phyloP scores from a whole-genome alignment of 2,113 vertebrate species.

The Takifugu bimaculatus region DNA sequence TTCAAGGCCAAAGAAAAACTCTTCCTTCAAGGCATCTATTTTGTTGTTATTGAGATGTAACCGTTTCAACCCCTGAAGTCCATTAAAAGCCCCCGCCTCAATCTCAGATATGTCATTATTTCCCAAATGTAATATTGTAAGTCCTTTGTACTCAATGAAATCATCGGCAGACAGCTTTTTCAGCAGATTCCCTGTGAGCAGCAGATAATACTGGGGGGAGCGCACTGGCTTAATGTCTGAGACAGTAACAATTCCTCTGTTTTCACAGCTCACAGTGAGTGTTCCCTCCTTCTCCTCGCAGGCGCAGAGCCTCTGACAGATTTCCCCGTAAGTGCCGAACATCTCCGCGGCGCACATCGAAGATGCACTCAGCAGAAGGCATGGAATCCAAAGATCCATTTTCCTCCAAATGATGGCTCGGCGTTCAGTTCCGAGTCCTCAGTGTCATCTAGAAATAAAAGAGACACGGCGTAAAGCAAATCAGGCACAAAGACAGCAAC shows the following conservation, averaged over 20 bases:
- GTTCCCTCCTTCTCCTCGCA: slow-evolving; percentile 94
- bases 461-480: slow-evolving; percentile 51
- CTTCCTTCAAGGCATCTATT: slow-evolving; percentile 88
- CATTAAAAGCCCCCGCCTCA: slow-evolving; percentile 90
- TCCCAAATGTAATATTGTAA: slow-evolving; percentile 90
- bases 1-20: slow-evolving; percentile 90
- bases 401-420: slow-evolving; percentile 80
- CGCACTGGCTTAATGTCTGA: slow-evolving; percentile 87
- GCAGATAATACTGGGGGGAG: slow-evolving; percentile 87
- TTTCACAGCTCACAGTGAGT: slow-evolving; percentile 92
- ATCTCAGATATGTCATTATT: slow-evolving; percentile 95
- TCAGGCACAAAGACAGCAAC: slow-evolving; percentile 33
- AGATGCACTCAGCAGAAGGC: slow-evolving; percentile 82
- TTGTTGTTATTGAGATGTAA: slow-evolving; percentile 97
- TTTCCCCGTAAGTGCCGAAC: slow-evolving; percentile 89
- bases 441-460: slow-evolving; percentile 67
- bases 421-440: slow-evolving; percentile 74
- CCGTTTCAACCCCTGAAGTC: slow-evolving; percentile 87
- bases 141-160: slow-evolving; percentile 89
- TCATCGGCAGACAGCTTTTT: slow-evolving; percentile 86
- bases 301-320: slow-evolving; percentile 89
- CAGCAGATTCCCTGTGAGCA: slow-evolving; percentile 91
- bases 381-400: slow-evolving; percentile 95
- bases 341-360: slow-evolving; percentile 83
- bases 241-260: slow-evolving; percentile 87